These are phyloP conservation scores for Agrotis segetum DNA, from an alignment of 2,888 invertebrate genomes.

Conservation along the genomic window DNA sequence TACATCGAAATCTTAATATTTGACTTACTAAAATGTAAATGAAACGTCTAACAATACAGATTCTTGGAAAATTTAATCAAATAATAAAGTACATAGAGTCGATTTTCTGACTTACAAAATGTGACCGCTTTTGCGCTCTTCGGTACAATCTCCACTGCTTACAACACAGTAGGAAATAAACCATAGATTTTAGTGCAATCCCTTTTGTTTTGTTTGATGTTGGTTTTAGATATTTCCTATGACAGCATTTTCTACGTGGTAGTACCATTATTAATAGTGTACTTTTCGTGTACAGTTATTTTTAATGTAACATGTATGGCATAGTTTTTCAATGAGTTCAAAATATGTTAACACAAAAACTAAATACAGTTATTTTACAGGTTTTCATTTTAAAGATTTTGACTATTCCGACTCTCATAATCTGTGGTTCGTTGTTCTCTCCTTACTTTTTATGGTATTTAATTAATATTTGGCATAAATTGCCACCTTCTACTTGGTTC, in stretches of 20 bases:
- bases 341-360: too few relatives aligned
- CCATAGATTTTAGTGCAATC: slow-evolving; percentile 12
- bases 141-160: slow-evolving; percentile 24
- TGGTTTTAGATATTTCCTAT: not conserved
- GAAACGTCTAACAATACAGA: slow-evolving; percentile 21
- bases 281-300: not conserved
- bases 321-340: not conserved
- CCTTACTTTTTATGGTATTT: too few relatives aligned
- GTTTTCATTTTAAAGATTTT: too few relatives aligned
- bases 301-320: not conserved
- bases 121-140: slow-evolving; percentile 30
- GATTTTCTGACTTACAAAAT: slow-evolving; percentile 24
- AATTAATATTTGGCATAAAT: too few relatives aligned
- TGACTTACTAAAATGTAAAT: slow-evolving; percentile 23
- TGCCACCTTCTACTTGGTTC: too few relatives aligned
- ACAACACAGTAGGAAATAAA: slow-evolving; percentile 14
- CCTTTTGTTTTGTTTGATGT: slow-evolving; percentile 6
- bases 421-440: too few relatives aligned
- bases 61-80: slow-evolving; percentile 31
- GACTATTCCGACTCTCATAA: too few relatives aligned
- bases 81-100: not conserved
- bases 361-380: too few relatives aligned
- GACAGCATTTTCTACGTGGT: not conserved
- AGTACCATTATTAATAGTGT: not conserved
- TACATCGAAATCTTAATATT: slow-evolving; percentile 12